Percentiles rank a stretch among this genome's conserved stretches.
Evolutionary conservation across 2,888 invertebrate genomes (phyloP).

Genomic region (Eretmocerus hayati): DNA sequence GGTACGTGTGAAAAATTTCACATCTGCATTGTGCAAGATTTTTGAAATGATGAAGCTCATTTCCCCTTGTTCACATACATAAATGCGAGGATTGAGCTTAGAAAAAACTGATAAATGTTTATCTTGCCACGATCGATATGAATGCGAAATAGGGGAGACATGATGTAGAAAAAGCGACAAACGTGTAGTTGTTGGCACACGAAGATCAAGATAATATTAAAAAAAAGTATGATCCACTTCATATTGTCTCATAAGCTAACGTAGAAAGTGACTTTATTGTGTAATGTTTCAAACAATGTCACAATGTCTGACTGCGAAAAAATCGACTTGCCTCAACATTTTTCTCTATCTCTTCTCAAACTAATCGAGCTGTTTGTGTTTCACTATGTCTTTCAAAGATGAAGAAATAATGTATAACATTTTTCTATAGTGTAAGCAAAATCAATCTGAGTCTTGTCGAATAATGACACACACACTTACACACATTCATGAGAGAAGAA

Average conservation of each 20-base stretch:
- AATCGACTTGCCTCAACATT: constrained; percentile 11
- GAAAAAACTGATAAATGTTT: too few relatives aligned
- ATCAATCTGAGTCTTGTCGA: constrained; percentile 10
- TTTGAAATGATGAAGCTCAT: too few relatives aligned
- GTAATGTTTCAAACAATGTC: constrained; percentile 19
- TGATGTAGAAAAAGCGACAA: background rate
- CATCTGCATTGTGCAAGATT: too few relatives aligned
- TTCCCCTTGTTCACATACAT: too few relatives aligned
- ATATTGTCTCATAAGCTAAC: constrained; percentile 27
- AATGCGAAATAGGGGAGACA: background rate
- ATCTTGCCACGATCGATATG: background rate
- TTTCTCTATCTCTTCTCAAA: constrained; percentile 13
- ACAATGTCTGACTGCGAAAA: constrained; percentile 12
- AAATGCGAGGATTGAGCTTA: too few relatives aligned
- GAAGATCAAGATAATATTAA: constrained; percentile 3
- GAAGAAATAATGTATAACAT: constrained; percentile 5
- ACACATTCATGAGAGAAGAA: too few relatives aligned
- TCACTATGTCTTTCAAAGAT: constrained; percentile 17
- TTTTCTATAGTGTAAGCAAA: constrained; percentile 8
- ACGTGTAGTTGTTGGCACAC: too few relatives aligned
- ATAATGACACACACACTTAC: background rate
- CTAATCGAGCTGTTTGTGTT: constrained; percentile 18
- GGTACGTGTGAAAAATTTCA: constrained; percentile 3
- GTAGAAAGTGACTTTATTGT: constrained; percentile 26
- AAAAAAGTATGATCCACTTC: constrained; percentile 23